Conservation (phyloP, 2,888 invertebrate species). For the Orthonychiurus folsomi region DNA sequence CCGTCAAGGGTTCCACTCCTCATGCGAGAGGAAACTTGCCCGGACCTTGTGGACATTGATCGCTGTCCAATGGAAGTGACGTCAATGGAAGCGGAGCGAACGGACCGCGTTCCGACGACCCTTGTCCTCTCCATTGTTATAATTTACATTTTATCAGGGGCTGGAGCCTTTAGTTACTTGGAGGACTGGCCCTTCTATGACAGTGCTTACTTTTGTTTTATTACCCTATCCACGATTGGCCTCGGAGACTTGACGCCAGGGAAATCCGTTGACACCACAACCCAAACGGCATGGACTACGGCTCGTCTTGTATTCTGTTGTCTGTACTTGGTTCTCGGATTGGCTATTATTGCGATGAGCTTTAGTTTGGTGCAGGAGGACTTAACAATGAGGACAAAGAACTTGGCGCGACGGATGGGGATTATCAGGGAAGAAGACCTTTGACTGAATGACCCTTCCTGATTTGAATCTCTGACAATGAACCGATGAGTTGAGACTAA, state of each 20-base stretch:
- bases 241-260: constrained; percentile 67
- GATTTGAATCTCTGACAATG: no score
- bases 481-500: no score
- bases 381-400: constrained; percentile 62
- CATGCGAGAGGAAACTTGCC: constrained; percentile 41
- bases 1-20: constrained; percentile 68
- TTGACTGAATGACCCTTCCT: no score
- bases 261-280: constrained; percentile 44
- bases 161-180: constrained; percentile 67
- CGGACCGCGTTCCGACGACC: constrained; percentile 51
- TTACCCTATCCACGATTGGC: constrained; percentile 72
- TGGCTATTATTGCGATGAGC: constrained; percentile 74
- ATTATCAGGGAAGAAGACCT: constrained; percentile 51
- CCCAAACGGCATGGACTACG: constrained; percentile 55
- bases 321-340: constrained; percentile 66
- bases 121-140: constrained; percentile 59
- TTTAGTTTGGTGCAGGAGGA: constrained; percentile 75
- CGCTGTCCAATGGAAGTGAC: constrained; percentile 43
- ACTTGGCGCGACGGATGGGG: constrained; percentile 61
- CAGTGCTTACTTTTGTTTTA: constrained; percentile 75
- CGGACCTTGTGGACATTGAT: constrained; percentile 42
- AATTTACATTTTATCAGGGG: constrained; percentile 66
- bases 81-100: constrained; percentile 42
- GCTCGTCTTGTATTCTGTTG: constrained; percentile 70
- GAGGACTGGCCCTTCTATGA: constrained; percentile 72